Base-by-base conservation (phyloP, 2,888 invertebrate genomes). In the Allolobophora icterica region DNA sequence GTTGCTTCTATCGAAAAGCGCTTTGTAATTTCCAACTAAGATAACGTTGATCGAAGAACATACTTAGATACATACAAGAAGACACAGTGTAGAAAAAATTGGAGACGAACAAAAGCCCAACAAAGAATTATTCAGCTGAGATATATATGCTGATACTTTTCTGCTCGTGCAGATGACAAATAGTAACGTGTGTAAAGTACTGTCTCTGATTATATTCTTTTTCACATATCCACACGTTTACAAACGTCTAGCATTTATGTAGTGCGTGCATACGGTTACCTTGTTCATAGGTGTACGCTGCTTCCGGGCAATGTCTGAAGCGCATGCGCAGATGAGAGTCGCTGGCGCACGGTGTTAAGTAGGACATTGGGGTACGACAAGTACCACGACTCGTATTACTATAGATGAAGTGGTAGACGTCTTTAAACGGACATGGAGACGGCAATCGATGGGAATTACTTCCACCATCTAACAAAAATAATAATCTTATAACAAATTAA, bases 311-410 rank as follows among this genome's bases (percentile, higher is more conserved):
- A 52, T 92, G 91, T 83, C 92, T 92, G 91, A 92, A 92, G 83
- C 89, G 91, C 89, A 93, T 92, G 83, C 92, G 90, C 84, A 90
- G 91, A 83, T 90, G 91, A 58, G 92, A 90, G 33, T 91, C 91
- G 38, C 91, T 91, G 58, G 93, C 92, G 90, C 93, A 93, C n/a
- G 91, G 89, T 45, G 92, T 91, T 84, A 90, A 91, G 90, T 92
- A 90, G 13, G 92, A 92, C 19, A 90, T 58, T 24, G 93, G 92
- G 40, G 89, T 58, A 30, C 92, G 92, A 84, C 93, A 93, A 35
- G 90, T 90, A 11, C 93, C 93, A 21, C 93, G 92, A 6, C 91
- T 92, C 90, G 92, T 91, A 90, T 93, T 93, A 89, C 91, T 93
- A 91, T 93, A 93, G 89, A 90, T 91, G 90, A 93, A 92, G 34